Evolutionary conservation across 2,888 invertebrate species (phyloP).

Genomic region (Panzeria rudis): DNA sequence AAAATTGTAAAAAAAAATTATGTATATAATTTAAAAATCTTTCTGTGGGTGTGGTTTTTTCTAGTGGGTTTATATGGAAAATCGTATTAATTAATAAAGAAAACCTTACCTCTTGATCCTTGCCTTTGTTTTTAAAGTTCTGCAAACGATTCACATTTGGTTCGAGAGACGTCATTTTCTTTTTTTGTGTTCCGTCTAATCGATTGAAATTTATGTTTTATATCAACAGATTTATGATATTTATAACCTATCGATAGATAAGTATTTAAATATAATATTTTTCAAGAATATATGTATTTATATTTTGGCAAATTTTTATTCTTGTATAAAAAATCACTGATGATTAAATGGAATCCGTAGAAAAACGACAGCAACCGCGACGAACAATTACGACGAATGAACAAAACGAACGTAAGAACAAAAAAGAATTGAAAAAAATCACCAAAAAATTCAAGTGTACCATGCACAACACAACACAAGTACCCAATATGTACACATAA

Average conservation of each 20-base stretch:
- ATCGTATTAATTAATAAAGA: not conserved
- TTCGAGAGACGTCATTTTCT: conserved; percentile 77
- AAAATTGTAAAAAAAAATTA: conserved; percentile 60
- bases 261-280: conserved; percentile 31
- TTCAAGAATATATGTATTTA: conserved; percentile 44
- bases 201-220: conserved; percentile 34
- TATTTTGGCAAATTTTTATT: conserved; percentile 36
- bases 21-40: conserved; percentile 30
- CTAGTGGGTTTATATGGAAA: conserved; percentile 22
- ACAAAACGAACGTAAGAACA: conserved; percentile 60
- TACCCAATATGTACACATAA: conserved; percentile 40
- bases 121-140: conserved; percentile 99
- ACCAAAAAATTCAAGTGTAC: conserved; percentile 68
- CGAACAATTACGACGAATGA: conserved; percentile 72
- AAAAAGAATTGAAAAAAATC: conserved; percentile 56
- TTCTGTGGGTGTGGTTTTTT: conserved; percentile 69
- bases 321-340: conserved; percentile 62
- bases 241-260: conserved; percentile 18
- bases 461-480: conserved; percentile 54
- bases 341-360: conserved; percentile 71
- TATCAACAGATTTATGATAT: conserved; percentile 19
- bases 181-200: conserved; percentile 46
- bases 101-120: conserved; percentile 98
- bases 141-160: conserved; percentile 90
- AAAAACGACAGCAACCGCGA: conserved; percentile 72